These are phyloP conservation scores for Apodemus sylvaticus DNA, from an alignment of 2,113 vertebrate species.

Conservation along the genomic window DNA sequence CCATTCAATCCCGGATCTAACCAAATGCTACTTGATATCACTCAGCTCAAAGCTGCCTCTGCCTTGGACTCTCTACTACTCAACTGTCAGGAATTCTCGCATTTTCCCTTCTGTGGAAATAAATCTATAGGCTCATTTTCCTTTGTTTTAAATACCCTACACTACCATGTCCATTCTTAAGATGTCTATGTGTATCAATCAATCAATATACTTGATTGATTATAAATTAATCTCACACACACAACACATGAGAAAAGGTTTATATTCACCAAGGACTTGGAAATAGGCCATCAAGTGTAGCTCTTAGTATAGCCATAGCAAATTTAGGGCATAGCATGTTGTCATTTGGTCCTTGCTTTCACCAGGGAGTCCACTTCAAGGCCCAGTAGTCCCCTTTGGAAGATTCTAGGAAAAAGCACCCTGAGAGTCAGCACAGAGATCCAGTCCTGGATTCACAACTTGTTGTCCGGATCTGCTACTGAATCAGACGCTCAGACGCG, in stretches of 20 bases:
- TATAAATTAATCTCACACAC: neutral
- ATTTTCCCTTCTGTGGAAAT: neutral
- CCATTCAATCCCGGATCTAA: neutral
- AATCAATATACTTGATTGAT: neutral
- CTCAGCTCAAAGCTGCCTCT: slow-evolving; percentile 9
- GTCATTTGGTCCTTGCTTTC: slow-evolving; percentile 65
- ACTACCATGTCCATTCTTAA: neutral
- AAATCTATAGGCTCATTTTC: slow-evolving; percentile 15
- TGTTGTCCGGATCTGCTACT: slow-evolving; percentile 51
- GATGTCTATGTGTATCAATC: neutral
- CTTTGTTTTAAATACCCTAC: neutral
- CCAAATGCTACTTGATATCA: neutral
- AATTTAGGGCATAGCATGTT: slow-evolving; percentile 53
- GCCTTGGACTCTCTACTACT: neutral
- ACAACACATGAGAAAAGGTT: neutral
- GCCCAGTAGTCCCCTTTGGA: slow-evolving; percentile 55
- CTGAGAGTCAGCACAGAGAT: slow-evolving; percentile 33
- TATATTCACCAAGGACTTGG: slow-evolving; percentile 51
- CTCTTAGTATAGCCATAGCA: slow-evolving; percentile 50
- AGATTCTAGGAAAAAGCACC: slow-evolving; percentile 40
- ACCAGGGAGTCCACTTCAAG: slow-evolving; percentile 66
- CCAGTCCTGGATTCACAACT: slow-evolving; percentile 61
- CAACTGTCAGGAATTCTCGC: neutral
- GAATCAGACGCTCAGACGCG: slow-evolving; percentile 56
- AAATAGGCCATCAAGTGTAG: slow-evolving; percentile 27